Percentiles rank a stretch among this genome's conserved stretches.
phyloP scores from a whole-genome alignment of 2,888 invertebrate genomes.

The Drosophila engyochracea region DNA sequence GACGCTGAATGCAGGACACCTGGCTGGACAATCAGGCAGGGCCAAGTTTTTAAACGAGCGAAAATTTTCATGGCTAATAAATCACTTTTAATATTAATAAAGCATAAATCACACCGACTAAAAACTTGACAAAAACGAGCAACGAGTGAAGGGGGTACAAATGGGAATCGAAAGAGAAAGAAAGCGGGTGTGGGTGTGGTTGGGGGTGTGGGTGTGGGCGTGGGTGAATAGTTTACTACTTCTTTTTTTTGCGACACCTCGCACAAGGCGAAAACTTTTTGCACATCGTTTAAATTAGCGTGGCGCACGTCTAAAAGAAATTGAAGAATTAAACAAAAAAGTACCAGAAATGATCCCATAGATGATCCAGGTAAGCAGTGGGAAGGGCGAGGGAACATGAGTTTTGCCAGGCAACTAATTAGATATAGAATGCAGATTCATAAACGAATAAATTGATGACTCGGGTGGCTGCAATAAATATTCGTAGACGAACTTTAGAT shows the following conservation, averaged over 20 bases:
- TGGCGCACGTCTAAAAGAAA: conserved; percentile 22
- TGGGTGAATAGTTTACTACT: conserved; percentile 25
- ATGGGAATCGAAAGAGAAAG: background rate
- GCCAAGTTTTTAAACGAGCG: conserved; percentile 52
- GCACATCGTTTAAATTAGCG: conserved; percentile 24
- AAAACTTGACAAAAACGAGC: conserved; percentile 55
- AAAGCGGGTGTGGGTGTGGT: background rate
- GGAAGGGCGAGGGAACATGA: background rate
- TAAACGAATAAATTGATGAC: background rate
- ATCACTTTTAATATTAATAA: conserved; percentile 84
- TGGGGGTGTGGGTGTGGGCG: background rate
- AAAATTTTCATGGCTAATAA: conserved; percentile 79
- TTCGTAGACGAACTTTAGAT: background rate
- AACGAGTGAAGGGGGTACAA: background rate
- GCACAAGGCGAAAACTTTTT: conserved; percentile 19
- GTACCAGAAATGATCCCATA: conserved; percentile 16
- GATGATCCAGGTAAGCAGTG: background rate
- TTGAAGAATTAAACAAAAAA: conserved; percentile 24
- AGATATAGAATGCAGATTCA: background rate
- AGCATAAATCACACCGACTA: conserved; percentile 80
- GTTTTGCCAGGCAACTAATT: background rate
- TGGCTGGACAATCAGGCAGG: conserved; percentile 21
- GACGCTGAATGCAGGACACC: conserved; percentile 26
- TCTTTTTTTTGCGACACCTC: conserved; percentile 33
- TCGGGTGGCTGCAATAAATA: background rate